Conservation (phyloP, 2,797 vertebrate genomes). For the Anniella stebbinsi region DNA sequence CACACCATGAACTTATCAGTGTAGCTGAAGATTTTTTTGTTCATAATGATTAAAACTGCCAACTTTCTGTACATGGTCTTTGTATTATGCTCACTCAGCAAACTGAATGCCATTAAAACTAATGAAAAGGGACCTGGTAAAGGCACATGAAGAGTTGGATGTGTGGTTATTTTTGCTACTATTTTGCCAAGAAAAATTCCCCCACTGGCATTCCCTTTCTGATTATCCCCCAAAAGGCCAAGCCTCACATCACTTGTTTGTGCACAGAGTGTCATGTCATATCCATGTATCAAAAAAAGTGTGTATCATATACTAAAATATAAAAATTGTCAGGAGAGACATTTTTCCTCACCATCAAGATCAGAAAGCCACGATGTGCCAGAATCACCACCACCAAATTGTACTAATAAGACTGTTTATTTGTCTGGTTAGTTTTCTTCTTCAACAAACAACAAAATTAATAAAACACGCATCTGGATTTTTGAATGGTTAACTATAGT, state of each 20-base stretch:
- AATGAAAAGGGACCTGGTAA: background rate
- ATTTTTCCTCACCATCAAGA: background rate
- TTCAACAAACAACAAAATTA: too few species aligned
- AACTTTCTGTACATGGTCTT: background rate
- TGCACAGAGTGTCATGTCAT: background rate
- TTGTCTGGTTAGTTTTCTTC: too few species aligned
- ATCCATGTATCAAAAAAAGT: background rate
- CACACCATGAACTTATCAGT: conserved; percentile 9
- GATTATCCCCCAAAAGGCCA: too few species aligned
- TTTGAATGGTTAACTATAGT: too few species aligned
- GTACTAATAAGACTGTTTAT: too few species aligned
- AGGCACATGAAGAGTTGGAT: background rate
- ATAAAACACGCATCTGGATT: too few species aligned
- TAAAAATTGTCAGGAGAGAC: background rate
- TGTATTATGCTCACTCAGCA: background rate
- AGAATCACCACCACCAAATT: too few species aligned
- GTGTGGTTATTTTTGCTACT: background rate
- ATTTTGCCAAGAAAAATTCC: background rate
- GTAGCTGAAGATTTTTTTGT: background rate
- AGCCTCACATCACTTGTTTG: background rate
- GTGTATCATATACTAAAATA: background rate
- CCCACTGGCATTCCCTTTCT: background rate
- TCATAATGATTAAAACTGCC: background rate
- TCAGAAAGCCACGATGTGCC: too few species aligned
- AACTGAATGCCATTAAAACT: background rate